A percentile compares a stretch with the other conserved stretches of the same genome.
Conservation (phyloP, 2,888 invertebrate genomes). For the Himalopsyche japonica region DNA sequence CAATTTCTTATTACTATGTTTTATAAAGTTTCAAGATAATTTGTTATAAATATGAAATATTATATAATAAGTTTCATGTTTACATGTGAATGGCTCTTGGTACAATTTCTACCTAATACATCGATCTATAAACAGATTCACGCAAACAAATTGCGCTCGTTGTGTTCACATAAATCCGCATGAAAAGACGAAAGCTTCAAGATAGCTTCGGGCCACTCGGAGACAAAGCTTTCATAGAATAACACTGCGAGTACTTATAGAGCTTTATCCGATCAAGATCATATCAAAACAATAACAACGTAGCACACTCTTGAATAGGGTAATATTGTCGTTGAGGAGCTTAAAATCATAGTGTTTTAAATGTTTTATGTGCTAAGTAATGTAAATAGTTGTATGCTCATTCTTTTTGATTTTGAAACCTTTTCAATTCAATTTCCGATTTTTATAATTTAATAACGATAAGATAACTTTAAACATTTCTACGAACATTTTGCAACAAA, state of each 20-base stretch:
- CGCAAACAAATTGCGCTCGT: background rate
- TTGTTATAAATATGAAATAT: too few relatives aligned
- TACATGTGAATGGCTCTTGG: background rate
- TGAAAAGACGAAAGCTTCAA: background rate
- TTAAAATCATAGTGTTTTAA: background rate
- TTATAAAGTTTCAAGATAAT: too few relatives aligned
- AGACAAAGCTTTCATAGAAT: background rate
- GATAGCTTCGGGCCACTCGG: background rate
- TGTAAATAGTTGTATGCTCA: too few relatives aligned
- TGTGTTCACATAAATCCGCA: background rate
- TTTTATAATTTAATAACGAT: too few relatives aligned
- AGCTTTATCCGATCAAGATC: background rate
- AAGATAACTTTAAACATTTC: too few relatives aligned
- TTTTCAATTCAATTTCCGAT: too few relatives aligned
- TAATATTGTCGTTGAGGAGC: background rate
- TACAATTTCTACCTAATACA: background rate
- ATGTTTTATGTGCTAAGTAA: too few relatives aligned
- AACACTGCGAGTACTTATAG: background rate
- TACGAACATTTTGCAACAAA: too few relatives aligned
- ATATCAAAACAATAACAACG: background rate
- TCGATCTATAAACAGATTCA: background rate
- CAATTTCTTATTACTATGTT: too few relatives aligned
- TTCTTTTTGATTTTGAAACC: too few relatives aligned
- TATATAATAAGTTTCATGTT: too few relatives aligned
- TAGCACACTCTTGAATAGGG: background rate